Evolutionary conservation across 2,113 vertebrate species (phyloP).

Genomic region (Nyctibius bracteatus): DNA sequence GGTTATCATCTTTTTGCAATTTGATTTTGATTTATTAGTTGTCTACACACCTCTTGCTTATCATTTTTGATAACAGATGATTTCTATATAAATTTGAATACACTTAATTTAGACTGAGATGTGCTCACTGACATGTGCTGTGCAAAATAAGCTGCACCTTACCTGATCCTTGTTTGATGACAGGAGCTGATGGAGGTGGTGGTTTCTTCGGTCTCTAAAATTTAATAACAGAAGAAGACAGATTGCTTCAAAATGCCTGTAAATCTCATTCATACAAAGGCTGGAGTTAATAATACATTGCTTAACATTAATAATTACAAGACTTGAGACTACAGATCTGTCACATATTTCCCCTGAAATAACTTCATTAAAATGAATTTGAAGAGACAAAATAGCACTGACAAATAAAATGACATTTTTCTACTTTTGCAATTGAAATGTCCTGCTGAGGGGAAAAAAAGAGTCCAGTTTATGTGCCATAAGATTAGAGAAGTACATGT

Average conservation of each 20-base stretch:
- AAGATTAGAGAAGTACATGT: constrained; percentile 17
- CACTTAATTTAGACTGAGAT: neutral
- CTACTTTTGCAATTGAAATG: constrained; percentile 30
- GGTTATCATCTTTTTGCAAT: neutral
- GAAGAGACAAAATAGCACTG: neutral
- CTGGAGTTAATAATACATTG: neutral
- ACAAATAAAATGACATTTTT: neutral
- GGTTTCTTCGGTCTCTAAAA: constrained; percentile 98
- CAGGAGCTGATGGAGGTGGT: constrained; percentile 89
- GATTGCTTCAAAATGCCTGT: constrained; percentile 10
- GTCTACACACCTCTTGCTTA: neutral
- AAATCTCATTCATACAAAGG: neutral
- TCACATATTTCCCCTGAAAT: neutral
- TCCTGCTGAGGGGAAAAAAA: neutral
- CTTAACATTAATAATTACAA: neutral
- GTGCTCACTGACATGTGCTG: neutral
- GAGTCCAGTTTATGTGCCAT: neutral
- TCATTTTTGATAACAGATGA: neutral
- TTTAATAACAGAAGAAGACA: constrained; percentile 38
- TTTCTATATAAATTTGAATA: neutral
- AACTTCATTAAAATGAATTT: neutral
- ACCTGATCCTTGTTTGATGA: constrained; percentile 88
- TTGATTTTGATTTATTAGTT: neutral
- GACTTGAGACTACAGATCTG: neutral
- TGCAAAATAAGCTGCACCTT: constrained; percentile 48